These are phyloP conservation scores for Drosophila erecta DNA, from an alignment of 1,140 invertebrate species.

Conservation along the genomic window DNA sequence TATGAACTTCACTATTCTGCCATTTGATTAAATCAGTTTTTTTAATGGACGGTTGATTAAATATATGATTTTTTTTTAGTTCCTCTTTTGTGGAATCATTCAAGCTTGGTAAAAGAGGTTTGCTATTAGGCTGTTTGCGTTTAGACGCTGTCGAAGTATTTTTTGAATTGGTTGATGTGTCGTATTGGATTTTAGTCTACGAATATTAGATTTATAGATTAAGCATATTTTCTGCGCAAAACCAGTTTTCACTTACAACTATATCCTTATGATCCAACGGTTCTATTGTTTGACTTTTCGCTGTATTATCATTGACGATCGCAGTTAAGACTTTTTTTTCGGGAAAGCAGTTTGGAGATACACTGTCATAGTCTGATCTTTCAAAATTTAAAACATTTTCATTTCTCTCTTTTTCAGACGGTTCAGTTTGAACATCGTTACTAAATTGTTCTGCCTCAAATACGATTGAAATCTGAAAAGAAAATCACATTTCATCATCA, in stretches of 20 bases:
- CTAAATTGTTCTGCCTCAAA: constrained; percentile 53
- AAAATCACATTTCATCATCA: not conserved
- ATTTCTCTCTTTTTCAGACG: constrained; percentile 51
- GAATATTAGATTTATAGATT: constrained; percentile 53
- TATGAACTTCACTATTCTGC: constrained; percentile 67
- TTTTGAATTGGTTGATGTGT: constrained; percentile 76
- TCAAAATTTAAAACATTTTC: constrained; percentile 58
- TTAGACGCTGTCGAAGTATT: constrained; percentile 65
- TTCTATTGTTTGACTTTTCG: constrained; percentile 60
- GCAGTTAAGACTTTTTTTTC: constrained; percentile 84
- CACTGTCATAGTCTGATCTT: constrained; percentile 44
- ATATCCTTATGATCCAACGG: constrained; percentile 61
- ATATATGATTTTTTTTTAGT: constrained; percentile 68
- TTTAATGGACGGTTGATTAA: constrained; percentile 70
- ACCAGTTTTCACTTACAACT: constrained; percentile 57
- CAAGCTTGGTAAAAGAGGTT: constrained; percentile 51
- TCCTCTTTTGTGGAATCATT: constrained; percentile 72
- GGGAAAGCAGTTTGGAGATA: constrained; percentile 47
- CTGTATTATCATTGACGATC: constrained; percentile 66
- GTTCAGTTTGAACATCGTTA: constrained; percentile 44
- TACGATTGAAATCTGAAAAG: constrained; percentile 59
- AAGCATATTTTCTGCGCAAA: constrained; percentile 37
- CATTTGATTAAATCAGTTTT: constrained; percentile 61
- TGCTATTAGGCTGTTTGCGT: constrained; percentile 70
- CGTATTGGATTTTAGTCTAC: constrained; percentile 74